Base-by-base conservation (phyloP, 2,888 invertebrate genomes). In the Synanthedon tipuliformis region DNA sequence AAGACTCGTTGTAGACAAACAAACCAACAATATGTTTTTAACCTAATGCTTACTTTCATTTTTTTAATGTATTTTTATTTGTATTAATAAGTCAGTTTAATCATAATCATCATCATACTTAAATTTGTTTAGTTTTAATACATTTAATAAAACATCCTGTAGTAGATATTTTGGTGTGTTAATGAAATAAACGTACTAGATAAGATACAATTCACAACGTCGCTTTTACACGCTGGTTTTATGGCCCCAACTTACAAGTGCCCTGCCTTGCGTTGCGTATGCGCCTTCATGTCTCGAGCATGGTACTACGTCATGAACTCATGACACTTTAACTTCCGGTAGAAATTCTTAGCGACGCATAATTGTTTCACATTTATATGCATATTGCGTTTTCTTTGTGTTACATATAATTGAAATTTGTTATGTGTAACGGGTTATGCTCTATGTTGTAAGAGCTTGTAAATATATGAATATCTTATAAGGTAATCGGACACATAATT, bases 311-410 rank as follows among this genome's bases (percentile, higher is more conserved):
- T 34, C 34, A 34, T 34, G 34, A 34, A 34, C 34, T 59, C 59
- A 55, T 63, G 56, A 55, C 55, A 65, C 53, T 55, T 49, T 51
- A 41, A 55, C 63, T 75, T 76, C 74, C 78, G 75, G 73, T 73
- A 73, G 71, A 75, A 77, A 76, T 69, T 70, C 62, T 61, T 57
- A 53, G 54, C 57, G 57, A 57, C 56, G 18, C 45, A 8, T 45
- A 45, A 12, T 12, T 45, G 18, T 49, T 18, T 49, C 16, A 16
- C 12, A 15, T 49, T 49, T 49, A 23, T 49, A 49, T 49, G 16
- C 49, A 12, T 18, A 11, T 18, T 49, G 16, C 49, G 49, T 49
- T 49, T n/a, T 45, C 45, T 45, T 45, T 45, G 45, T 45, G 45
- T 45, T 15, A 45, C 45, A 45, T 15, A 45, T 34, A 34, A 34